Evolutionary conservation across 2,113 vertebrate genomes (phyloP), one percentile per base, ranked within the genome.

Genomic region (Isurus oxyrinchus): DNA sequence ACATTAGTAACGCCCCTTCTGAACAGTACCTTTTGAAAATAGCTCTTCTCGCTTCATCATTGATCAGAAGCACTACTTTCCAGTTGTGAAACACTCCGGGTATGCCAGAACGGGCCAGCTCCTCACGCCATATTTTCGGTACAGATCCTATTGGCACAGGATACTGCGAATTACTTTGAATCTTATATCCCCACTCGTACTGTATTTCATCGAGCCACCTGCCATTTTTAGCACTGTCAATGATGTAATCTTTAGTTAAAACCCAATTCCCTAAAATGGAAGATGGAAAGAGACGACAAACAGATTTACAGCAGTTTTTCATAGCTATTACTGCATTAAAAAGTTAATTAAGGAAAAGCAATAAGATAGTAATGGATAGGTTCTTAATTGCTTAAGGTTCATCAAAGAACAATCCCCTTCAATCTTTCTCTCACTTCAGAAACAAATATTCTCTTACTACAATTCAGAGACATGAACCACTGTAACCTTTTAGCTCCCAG

Each of bases 211-310:
- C 97, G 96, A 99, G 98, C 99, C 99, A 99, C 97, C 97, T 98
- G 96, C 98, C 98, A 97, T 98, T 98, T 98, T 97, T 97, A 16
- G 98, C 98, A 97, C 99, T 99, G 97, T 99, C 98, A 97, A 98
- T 97, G 97, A 99, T 97, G 97, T 99, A 99, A 97, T 99, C 97
- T 96, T 99, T 98, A 97, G 98, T 99, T 97, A 99, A 97, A 96
- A 99, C 98, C 99, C 99, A 99, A 97, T 99, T 99, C 97, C 99
- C 99, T 99, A 97, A 96, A 98, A 98, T 97, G 97, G 96, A 98
- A 91, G 55, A 21, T 7, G 10, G 59, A 2, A 35, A 91, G 31
- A 57, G 23, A 59, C 4, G 35, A 57, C 13, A 3, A 61, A 19
- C 59, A n/a, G 31, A 59, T 59, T 13, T 2, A 35, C 10, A 61